Evolutionary conservation across 92 coral and sea anemone genomes (phyloP), one percentile per base, ranked within the genome.

Genomic region (Epizoanthus ramosus): DNA sequence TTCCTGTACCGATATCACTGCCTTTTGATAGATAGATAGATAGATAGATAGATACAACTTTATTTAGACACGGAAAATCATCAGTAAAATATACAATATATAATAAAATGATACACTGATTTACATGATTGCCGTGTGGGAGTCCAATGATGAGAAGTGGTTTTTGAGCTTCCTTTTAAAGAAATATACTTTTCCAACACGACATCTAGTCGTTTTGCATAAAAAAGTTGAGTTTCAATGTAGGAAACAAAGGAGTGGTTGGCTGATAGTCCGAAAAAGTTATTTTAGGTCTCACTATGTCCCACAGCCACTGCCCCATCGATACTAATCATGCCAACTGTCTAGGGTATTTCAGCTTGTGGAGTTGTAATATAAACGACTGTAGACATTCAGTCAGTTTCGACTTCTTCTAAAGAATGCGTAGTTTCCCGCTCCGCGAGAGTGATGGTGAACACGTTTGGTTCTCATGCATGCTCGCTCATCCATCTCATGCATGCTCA

Each of bases 151-250:
- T n/a, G n/a, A n/a, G n/a, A n/a, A n/a, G 95, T 86, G 22, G 91
- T 87, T 80, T 92, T 92, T 23, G 89, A 28, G 37, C 91, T 92
- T 53, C 73, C 43, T n/a, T n/a, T n/a, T n/a, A n/a, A n/a, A 3
- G 57, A 71, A 8, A 72, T 25, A 68, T 92, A 89, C 60, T 89
- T 86, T 37, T 90, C 93, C 91, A 89, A 92, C 18, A 92, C 93
- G 80, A 90, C 68, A 74, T 92, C 97, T 22, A 92, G 64, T 21
- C 92, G 90, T 0, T 64, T 77, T 2, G 85, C 89, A 63, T 79
- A 85, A 31, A 47, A 35, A 47, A 92, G 90, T 25, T 93, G 97
- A 28, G 79, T 19, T 70, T 24, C 43, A 19, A 92, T 68, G 75
- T 84, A 92, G 18, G 93, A 90, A 17, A 90, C 22, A 61, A 92